Percentiles rank a stretch among this genome's conserved stretches.
Evolutionary conservation across 2,797 vertebrate genomes (phyloP).

Genomic region (Sebastes steindachneri): DNA sequence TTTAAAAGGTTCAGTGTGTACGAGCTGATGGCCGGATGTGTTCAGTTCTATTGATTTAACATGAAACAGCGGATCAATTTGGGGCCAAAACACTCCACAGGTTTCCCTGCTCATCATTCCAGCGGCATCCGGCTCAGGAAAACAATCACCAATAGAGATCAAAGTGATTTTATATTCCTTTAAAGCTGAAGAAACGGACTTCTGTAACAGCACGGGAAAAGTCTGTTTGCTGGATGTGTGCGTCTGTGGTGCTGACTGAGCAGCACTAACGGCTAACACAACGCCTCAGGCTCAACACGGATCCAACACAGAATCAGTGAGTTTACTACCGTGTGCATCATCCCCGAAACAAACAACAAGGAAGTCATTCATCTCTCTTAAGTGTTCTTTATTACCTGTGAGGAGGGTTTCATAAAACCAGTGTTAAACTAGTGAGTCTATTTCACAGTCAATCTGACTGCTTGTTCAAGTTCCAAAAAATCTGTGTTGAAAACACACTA

Average conservation of each 20-base stretch:
- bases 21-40: not conserved
- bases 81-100: not conserved
- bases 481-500: conserved; percentile 31
- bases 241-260: conserved; percentile 8
- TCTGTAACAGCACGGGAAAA: not conserved
- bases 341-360: conserved; percentile 35
- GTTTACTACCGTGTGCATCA: not conserved
- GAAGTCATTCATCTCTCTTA: conserved; percentile 23
- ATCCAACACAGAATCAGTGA: not conserved
- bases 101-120: conserved; percentile 25
- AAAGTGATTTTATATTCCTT: conserved; percentile 39
- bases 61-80: conserved; percentile 13
- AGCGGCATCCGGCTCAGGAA: conserved; percentile 1
- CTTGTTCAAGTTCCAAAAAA: conserved; percentile 34
- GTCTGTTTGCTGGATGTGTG: not conserved
- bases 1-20: not conserved
- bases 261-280: not conserved
- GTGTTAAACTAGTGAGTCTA: conserved; percentile 27
- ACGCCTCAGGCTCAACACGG: not conserved
- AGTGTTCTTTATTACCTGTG: conserved; percentile 68
- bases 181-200: conserved; percentile 13
- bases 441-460: conserved; percentile 8
- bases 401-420: conserved; percentile 45
- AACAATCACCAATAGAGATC: conserved; percentile 36
- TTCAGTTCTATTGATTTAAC: conserved; percentile 21